Percentiles rank a stretch among this genome's conserved stretches.
Conservation (phyloP, 2,888 invertebrate species). For the Syrphus vitripennis region DNA sequence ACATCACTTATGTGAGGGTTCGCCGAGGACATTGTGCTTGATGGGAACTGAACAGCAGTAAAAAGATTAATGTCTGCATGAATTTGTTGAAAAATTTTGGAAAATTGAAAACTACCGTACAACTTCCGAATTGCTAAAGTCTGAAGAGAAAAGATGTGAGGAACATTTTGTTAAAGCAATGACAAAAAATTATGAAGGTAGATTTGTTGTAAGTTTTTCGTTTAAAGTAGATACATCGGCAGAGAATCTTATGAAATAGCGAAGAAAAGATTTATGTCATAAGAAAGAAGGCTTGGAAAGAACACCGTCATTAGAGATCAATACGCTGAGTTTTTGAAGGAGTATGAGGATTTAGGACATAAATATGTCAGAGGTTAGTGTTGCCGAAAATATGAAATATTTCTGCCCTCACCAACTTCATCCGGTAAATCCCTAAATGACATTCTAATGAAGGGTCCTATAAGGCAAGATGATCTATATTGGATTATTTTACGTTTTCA, state of each 20-base stretch:
- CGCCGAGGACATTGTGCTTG: neutral
- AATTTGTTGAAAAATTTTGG: neutral
- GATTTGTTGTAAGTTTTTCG: neutral
- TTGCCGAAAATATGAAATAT: neutral
- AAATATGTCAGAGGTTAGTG: neutral
- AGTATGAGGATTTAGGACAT: constrained; percentile 7
- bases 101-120: constrained; percentile 13
- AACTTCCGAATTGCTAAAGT: neutral
- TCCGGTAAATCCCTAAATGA: constrained; percentile 71
- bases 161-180: neutral
- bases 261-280: neutral
- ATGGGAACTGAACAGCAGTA: neutral
- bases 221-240: neutral
- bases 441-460: constrained; percentile 69
- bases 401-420: too few relatives aligned
- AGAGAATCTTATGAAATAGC: neutral
- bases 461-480: constrained; percentile 67
- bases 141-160: neutral
- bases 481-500: constrained; percentile 13
- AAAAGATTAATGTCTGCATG: neutral
- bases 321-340: constrained; percentile 9
- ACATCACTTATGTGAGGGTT: neutral
- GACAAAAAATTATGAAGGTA: neutral
- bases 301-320: neutral
- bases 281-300: too few relatives aligned